These are phyloP conservation scores for Centruroides sculpturatus DNA, from an alignment of 1,140 invertebrate species.

Conservation along the genomic window DNA sequence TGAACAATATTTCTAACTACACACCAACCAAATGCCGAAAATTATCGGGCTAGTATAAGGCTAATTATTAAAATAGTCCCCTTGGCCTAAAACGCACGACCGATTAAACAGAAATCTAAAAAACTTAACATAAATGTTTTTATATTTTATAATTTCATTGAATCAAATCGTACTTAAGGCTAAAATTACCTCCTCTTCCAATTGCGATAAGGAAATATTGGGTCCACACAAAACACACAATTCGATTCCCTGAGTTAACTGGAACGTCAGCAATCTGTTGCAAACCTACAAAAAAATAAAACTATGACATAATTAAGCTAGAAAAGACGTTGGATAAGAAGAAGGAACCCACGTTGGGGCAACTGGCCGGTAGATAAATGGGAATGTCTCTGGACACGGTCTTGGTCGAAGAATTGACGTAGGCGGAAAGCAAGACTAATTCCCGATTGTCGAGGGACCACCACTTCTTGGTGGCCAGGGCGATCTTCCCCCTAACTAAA, in stretches of 20 bases:
- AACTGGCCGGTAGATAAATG: slow-evolving; percentile 64
- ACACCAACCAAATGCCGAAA: too few relatives aligned
- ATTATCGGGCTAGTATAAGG: too few relatives aligned
- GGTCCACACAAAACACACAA: slow-evolving; percentile 62
- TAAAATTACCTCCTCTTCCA: slow-evolving; percentile 37
- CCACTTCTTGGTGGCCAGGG: slow-evolving; percentile 63
- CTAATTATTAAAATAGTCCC: too few relatives aligned
- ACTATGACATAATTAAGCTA: too few relatives aligned
- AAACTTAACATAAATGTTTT: too few relatives aligned
- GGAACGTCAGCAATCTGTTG: slow-evolving; percentile 59
- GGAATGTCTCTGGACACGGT: slow-evolving; percentile 55
- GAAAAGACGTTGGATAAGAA: too few relatives aligned
- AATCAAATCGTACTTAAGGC: too few relatives aligned
- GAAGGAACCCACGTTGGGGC: slow-evolving; percentile 47
- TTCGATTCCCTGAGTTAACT: slow-evolving; percentile 53
- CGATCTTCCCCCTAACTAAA: slow-evolving; percentile 53
- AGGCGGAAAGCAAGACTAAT: slow-evolving; percentile 50
- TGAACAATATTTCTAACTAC: too few relatives aligned
- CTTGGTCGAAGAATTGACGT: slow-evolving; percentile 45
- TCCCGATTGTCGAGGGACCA: slow-evolving; percentile 54
- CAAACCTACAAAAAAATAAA: slow-evolving; percentile 41
- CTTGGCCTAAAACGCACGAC: too few relatives aligned
- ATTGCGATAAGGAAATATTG: slow-evolving; percentile 48
- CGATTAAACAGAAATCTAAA: too few relatives aligned
- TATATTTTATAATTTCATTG: too few relatives aligned